These are phyloP conservation scores for Semibalanus balanoides DNA, from an alignment of 1,140 invertebrate genomes.

Conservation along the genomic window DNA sequence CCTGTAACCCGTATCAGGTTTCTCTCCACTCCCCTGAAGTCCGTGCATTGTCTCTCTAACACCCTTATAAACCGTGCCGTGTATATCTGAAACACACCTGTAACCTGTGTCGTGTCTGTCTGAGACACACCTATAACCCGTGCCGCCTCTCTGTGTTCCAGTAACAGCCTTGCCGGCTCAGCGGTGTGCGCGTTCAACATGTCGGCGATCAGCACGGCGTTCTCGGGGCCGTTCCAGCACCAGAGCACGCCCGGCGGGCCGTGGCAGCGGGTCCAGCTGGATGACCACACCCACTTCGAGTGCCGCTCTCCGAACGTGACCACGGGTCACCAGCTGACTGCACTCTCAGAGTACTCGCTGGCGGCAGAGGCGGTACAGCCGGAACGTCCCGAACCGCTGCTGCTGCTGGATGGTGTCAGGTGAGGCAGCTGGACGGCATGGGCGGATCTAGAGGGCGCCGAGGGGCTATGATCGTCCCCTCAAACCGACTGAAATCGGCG, in stretches of 20 bases:
- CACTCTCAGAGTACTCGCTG: constrained; percentile 49
- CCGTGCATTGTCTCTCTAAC: too few relatives aligned
- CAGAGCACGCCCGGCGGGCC: constrained; percentile 56
- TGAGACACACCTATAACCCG: too few relatives aligned
- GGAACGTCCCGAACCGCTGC: constrained; percentile 48
- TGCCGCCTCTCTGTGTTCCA: constrained; percentile 29
- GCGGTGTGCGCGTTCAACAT: constrained; percentile 87
- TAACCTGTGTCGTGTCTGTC: too few relatives aligned
- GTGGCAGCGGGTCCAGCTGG: constrained; percentile 50
- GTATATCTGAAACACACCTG: too few relatives aligned
- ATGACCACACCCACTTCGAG: constrained; percentile 43
- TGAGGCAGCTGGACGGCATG: constrained; percentile 18
- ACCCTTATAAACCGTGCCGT: too few relatives aligned
- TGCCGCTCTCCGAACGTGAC: constrained; percentile 25
- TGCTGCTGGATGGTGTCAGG: constrained; percentile 50
- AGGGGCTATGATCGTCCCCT: too few relatives aligned
- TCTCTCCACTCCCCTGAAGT: too few relatives aligned
- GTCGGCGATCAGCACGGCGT: constrained; percentile 61
- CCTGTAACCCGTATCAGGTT: too few relatives aligned
- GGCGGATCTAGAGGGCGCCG: neutral
- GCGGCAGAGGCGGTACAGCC: constrained; percentile 76
- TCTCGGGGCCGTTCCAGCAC: constrained; percentile 74
- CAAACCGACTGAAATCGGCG: too few relatives aligned
- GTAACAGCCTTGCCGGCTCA: constrained; percentile 79
- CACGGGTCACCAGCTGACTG: constrained; percentile 19